Evolutionary conservation across 2,888 invertebrate genomes (phyloP).

Genomic region (Bembecia ichneumoniformis): DNA sequence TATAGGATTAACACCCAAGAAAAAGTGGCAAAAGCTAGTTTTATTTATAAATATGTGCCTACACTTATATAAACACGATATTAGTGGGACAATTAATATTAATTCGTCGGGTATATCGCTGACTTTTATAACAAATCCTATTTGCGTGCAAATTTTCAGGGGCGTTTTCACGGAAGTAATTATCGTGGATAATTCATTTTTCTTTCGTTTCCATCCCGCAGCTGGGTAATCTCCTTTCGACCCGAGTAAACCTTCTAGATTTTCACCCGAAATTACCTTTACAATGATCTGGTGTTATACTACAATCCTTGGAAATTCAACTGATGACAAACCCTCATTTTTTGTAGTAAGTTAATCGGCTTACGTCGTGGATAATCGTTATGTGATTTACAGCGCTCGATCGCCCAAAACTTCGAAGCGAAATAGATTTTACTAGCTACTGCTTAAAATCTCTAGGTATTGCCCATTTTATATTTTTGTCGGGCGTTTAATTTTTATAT

Average conservation of each 20-base stretch:
- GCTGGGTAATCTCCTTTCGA: not conserved
- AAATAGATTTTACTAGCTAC: not conserved
- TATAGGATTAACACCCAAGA: no score
- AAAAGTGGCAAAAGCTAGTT: no score
- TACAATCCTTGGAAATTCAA: not conserved
- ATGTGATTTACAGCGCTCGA: not conserved
- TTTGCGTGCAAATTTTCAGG: no score
- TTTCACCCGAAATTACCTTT: not conserved
- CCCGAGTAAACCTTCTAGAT: not conserved
- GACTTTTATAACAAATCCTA: no score
- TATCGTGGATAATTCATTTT: not conserved
- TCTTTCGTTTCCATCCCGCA: not conserved
- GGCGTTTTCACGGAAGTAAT: not conserved
- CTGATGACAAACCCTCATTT: not conserved
- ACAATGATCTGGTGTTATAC: not conserved
- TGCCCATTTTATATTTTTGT: no score
- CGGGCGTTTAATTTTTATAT: no score
- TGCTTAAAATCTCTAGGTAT: no score
- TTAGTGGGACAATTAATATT: no score
- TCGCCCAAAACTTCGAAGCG: not conserved
- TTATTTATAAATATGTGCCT: no score
- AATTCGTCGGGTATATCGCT: no score
- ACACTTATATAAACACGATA: no score
- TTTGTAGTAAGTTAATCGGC: not conserved
- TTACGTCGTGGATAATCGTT: not conserved